Percentiles rank a stretch among this genome's conserved stretches.
These are phyloP conservation scores for Hemiscyllium ocellatum DNA, from an alignment of 2,113 vertebrate species.

Conservation along the genomic window DNA sequence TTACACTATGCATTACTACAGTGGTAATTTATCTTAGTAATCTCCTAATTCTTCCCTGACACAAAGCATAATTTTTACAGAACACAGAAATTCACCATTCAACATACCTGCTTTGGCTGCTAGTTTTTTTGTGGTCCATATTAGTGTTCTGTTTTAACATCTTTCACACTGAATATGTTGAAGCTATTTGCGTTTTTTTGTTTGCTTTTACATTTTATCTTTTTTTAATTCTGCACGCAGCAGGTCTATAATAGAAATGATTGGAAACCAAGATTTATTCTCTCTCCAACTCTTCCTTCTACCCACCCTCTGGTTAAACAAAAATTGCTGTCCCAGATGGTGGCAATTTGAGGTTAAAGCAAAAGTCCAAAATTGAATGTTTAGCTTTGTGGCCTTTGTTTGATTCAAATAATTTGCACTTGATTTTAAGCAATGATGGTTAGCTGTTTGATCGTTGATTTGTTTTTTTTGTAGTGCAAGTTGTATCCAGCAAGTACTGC, in stretches of 20 bases:
- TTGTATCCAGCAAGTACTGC: neutral
- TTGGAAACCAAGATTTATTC: constrained; percentile 5
- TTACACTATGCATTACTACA: too few species aligned
- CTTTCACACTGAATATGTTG: neutral
- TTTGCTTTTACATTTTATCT: neutral
- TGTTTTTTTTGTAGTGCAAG: neutral
- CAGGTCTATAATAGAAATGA: neutral
- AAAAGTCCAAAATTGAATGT: neutral
- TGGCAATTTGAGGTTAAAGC: neutral
- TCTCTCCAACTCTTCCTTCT: neutral
- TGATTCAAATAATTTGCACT: neutral
- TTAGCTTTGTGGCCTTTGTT: neutral
- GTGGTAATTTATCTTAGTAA: neutral
- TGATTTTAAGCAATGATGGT: neutral
- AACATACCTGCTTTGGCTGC: neutral
- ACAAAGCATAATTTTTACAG: neutral
- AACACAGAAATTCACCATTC: neutral
- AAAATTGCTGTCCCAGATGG: neutral
- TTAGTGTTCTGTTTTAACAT: neutral
- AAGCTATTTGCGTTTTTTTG: neutral
- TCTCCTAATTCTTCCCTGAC: neutral
- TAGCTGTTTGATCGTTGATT: neutral
- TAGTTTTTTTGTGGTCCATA: neutral
- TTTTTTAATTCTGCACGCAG: neutral
- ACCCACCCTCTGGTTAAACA: constrained; percentile 8